Evolutionary conservation across 2,113 vertebrate genomes (phyloP).

Genomic region (Aplodontia rufa): DNA sequence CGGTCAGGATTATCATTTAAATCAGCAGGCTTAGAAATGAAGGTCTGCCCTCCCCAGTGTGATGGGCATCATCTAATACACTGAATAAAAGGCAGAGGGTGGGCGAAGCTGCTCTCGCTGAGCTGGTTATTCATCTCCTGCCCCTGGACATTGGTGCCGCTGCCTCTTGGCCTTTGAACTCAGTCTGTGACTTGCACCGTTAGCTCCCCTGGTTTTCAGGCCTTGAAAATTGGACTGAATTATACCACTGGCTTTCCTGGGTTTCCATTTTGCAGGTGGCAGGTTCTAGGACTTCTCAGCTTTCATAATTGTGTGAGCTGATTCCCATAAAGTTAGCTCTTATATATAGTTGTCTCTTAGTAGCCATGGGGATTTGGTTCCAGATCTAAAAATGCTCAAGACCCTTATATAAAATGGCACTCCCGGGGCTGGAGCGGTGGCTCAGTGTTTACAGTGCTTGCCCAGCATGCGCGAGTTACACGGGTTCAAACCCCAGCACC

Average conservation of each 20-base stretch:
- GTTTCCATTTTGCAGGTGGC: not conserved
- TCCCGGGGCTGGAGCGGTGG: not conserved
- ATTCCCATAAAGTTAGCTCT: not conserved
- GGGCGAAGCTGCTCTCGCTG: too few relatives aligned
- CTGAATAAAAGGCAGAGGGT: not conserved
- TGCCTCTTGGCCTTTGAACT: too few relatives aligned
- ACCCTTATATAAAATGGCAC: not conserved
- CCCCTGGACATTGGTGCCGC: too few relatives aligned
- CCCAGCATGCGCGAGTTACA: too few relatives aligned
- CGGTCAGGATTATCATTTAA: not conserved
- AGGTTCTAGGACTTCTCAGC: not conserved
- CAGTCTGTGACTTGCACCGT: too few relatives aligned
- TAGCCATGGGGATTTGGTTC: not conserved
- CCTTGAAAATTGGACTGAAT: not conserved
- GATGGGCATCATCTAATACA: not conserved
- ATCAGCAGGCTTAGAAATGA: not conserved
- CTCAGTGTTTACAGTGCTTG: too few relatives aligned
- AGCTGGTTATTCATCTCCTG: not conserved
- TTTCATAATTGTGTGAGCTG: too few relatives aligned
- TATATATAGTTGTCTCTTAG: not conserved
- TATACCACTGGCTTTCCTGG: too few relatives aligned
- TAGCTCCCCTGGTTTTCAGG: too few relatives aligned
- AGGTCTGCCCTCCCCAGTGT: not conserved
- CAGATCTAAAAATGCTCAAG: too few relatives aligned
- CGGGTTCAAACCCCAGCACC: too few relatives aligned